Conservation (phyloP, 1,140 invertebrate species). For the Hyposmocoma kahamanoa region DNA sequence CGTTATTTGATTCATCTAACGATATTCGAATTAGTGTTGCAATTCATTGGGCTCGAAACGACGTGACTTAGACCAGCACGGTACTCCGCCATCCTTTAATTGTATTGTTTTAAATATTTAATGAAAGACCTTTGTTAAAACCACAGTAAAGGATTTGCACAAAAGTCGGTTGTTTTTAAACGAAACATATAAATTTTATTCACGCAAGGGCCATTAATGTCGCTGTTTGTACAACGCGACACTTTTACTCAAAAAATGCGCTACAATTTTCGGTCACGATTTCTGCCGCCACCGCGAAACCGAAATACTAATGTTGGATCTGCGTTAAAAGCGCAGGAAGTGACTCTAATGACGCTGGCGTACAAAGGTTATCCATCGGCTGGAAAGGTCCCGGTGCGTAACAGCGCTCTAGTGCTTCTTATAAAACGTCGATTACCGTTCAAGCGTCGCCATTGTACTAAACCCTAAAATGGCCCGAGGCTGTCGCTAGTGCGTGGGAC, state of each 20-base stretch:
- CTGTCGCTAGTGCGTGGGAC: conserved; percentile 29
- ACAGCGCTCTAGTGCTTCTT: conserved; percentile 21
- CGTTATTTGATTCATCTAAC: not conserved
- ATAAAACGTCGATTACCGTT: conserved; percentile 38
- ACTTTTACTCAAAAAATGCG: not conserved
- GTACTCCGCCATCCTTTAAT: not conserved
- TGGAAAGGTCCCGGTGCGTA: conserved; percentile 20
- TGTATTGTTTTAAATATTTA: not conserved
- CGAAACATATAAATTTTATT: conserved; percentile 1
- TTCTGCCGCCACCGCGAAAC: not conserved
- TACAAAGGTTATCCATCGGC: conserved; percentile 19
- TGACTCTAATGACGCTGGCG: conserved; percentile 28
- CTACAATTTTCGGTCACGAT: not conserved
- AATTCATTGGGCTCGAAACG: not conserved
- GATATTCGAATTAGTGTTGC: not conserved
- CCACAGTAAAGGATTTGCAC: not conserved
- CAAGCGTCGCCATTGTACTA: conserved; percentile 29
- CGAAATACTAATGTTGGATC: conserved; percentile 1
- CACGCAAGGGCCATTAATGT: not conserved
- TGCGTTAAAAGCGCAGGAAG: conserved; percentile 22
- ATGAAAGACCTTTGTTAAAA: not conserved
- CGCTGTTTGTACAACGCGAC: not conserved
- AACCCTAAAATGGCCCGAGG: conserved; percentile 29
- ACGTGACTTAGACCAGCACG: not conserved
- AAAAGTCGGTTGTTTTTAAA: not conserved